Evolutionary conservation across 2,113 vertebrate genomes (phyloP).

Genomic region (Panurus biarmicus): DNA sequence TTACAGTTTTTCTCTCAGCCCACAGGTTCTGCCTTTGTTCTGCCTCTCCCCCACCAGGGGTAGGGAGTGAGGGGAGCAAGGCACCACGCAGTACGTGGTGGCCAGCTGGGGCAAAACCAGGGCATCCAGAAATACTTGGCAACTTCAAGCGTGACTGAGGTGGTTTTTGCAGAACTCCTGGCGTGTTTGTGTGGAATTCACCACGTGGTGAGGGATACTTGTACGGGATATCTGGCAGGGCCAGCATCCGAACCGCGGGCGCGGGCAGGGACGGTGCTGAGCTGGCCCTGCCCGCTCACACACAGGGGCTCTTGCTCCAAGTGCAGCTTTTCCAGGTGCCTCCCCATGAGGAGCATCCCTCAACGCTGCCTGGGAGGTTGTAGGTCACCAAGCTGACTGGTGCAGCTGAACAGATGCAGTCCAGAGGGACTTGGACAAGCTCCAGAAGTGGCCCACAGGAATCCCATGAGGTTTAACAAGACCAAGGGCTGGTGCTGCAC

Average conservation of each 20-base stretch:
- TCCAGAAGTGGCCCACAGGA: neutral
- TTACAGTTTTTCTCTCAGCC: neutral
- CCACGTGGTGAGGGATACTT: neutral
- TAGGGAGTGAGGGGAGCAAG: neutral
- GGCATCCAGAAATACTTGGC: neutral
- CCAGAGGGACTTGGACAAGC: neutral
- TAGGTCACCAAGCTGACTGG: neutral
- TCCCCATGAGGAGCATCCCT: no score
- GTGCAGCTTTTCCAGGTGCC: neutral
- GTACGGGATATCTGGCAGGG: neutral
- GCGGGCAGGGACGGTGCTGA: fast-evolving
- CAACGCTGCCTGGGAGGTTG: neutral
- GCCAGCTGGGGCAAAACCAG: neutral
- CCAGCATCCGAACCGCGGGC: fast-evolving
- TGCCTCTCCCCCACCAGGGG: neutral
- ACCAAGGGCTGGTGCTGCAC: neutral
- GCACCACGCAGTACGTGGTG: fast-evolving
- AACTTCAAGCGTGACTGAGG: neutral
- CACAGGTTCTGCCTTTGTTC: neutral
- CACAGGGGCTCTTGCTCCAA: fast-evolving
- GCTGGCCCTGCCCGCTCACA: neutral
- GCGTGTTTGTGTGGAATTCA: neutral
- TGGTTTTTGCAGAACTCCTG: neutral
- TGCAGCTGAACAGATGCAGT: neutral
- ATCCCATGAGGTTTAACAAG: no score